phyloP scores from a whole-genome alignment of 2,888 invertebrate species.

The Himalopsyche japonica region DNA sequence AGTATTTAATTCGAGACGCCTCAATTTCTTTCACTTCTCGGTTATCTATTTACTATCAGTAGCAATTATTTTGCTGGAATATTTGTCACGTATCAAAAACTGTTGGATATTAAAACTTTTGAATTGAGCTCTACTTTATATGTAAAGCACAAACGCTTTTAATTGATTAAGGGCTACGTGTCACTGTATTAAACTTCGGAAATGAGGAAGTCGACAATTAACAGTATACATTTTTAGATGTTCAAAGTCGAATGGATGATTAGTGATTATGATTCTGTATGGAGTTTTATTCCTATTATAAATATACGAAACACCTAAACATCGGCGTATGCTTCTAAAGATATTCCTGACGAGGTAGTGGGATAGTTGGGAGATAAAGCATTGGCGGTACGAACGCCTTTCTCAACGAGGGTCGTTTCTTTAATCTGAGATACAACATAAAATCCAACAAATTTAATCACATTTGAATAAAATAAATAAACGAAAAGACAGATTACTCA shows the following conservation, averaged over 20 bases:
- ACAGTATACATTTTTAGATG: slow-evolving; percentile 9
- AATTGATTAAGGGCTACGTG: neutral
- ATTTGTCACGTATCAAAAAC: too few species aligned
- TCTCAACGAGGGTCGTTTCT: neutral
- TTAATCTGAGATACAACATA: too few species aligned
- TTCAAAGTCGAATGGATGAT: neutral
- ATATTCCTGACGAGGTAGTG: neutral
- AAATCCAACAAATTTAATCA: too few species aligned
- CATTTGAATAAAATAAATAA: too few species aligned
- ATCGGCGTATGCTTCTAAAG: neutral
- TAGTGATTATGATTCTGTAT: slow-evolving; percentile 1
- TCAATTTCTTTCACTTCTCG: neutral
- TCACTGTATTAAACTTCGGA: neutral
- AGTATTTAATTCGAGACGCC: neutral
- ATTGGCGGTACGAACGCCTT: neutral
- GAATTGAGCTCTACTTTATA: too few species aligned
- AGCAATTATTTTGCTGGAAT: too few species aligned
- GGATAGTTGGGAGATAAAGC: neutral
- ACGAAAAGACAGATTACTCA: too few species aligned
- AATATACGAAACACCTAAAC: neutral
- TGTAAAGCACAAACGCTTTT: neutral
- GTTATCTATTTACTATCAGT: neutral
- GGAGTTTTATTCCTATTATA: neutral
- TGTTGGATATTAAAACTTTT: too few species aligned
- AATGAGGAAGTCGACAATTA: slow-evolving; percentile 20